Conservation (phyloP, 1,140 invertebrate genomes). For the Zophobas morio region DNA sequence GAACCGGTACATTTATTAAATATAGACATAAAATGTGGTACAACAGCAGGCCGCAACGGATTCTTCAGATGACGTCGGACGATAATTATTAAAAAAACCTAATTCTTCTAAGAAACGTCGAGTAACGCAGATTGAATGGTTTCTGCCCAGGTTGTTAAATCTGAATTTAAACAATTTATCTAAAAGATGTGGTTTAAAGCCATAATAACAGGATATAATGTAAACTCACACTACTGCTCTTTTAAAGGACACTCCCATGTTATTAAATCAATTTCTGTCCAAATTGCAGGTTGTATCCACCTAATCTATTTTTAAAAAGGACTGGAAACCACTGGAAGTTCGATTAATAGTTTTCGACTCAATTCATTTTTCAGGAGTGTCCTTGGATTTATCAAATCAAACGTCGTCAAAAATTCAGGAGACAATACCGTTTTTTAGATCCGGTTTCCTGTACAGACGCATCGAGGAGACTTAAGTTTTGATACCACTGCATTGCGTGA, state of each 20-base stretch:
- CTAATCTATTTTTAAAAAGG: slow-evolving; percentile 37
- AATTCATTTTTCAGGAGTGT: neutral
- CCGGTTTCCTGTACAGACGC: neutral
- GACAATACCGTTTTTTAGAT: neutral
- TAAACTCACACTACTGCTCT: slow-evolving; percentile 26
- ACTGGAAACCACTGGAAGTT: neutral
- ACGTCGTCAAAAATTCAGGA: slow-evolving; percentile 17
- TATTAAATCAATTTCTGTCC: slow-evolving; percentile 39
- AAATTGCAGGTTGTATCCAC: slow-evolving; percentile 26
- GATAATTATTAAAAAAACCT: slow-evolving; percentile 22
- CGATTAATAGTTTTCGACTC: slow-evolving; percentile 28
- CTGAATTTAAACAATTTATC: slow-evolving; percentile 22
- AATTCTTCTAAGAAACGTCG: slow-evolving; percentile 9
- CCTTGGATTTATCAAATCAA: slow-evolving; percentile 4
- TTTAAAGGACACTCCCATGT: slow-evolving; percentile 33
- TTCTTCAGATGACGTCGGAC: slow-evolving; percentile 17
- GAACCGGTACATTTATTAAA: slow-evolving; percentile 33
- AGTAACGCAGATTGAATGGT: neutral
- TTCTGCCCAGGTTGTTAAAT: neutral
- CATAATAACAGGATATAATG: slow-evolving; percentile 32
- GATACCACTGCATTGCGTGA: neutral
- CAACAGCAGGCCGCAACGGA: slow-evolving; percentile 13
- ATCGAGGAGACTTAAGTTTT: neutral
- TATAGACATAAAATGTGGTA: slow-evolving; percentile 19
- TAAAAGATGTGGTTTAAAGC: slow-evolving; percentile 28